These are phyloP conservation scores for Tanaodytes sp. DNA, from an alignment of 2,888 invertebrate species.

Conservation along the genomic window DNA sequence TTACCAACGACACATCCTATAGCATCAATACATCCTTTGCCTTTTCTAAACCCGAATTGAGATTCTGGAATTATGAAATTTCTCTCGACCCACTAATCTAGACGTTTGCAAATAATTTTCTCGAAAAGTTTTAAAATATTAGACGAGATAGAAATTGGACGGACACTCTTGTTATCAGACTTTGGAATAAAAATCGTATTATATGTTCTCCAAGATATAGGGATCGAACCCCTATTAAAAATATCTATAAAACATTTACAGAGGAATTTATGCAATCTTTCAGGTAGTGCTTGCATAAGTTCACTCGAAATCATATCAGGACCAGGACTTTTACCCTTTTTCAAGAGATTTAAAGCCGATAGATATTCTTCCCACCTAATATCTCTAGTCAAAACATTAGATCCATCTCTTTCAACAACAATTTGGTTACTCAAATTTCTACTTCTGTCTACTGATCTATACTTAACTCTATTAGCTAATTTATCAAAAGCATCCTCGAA, in stretches of 20 bases:
- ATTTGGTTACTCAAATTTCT: slow-evolving; percentile 1
- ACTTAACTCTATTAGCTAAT: neutral
- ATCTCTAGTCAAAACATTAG: neutral
- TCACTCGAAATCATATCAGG: slow-evolving; percentile 19
- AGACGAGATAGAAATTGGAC: slow-evolving; percentile 29
- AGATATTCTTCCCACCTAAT: neutral
- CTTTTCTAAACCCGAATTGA: slow-evolving; percentile 6
- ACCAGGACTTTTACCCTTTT: slow-evolving; percentile 16
- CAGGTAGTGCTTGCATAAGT: neutral
- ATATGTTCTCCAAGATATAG: neutral
- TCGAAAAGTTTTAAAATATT: slow-evolving; percentile 21
- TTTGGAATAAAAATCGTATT: slow-evolving; percentile 30
- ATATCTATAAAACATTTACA: slow-evolving; percentile 4
- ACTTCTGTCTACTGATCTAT: neutral
- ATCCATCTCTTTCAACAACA: neutral
- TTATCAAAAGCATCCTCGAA: slow-evolving; percentile 11
- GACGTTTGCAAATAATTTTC: slow-evolving; percentile 12
- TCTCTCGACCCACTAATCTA: slow-evolving; percentile 1
- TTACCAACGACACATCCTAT: neutral
- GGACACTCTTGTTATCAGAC: neutral
- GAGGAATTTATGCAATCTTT: neutral
- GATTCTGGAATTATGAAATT: neutral
- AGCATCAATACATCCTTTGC: neutral
- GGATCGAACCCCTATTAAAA: neutral
- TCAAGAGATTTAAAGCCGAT: neutral